Evolutionary conservation across 1,140 invertebrate species (phyloP).

Genomic region (Cyphomyrmex costatus): DNA sequence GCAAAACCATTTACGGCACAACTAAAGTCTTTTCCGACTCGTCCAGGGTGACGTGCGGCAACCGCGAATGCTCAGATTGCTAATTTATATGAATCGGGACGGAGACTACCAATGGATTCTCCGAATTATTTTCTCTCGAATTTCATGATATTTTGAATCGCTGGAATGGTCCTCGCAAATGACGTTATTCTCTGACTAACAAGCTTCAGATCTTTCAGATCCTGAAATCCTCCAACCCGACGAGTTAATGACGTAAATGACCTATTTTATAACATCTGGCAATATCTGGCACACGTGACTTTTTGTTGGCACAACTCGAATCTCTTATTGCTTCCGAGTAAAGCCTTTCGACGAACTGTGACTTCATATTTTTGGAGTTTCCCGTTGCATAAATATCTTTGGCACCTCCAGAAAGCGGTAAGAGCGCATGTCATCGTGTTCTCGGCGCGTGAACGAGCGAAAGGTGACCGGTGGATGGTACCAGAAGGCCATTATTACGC

Average conservation of each 20-base stretch:
- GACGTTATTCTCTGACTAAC: constrained; percentile 3
- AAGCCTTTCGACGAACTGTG: background rate
- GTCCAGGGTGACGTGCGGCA: background rate
- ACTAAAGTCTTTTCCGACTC: background rate
- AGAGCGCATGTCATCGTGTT: background rate
- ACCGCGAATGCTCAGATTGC: constrained; percentile 26
- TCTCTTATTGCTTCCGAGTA: background rate
- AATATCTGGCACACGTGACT: background rate
- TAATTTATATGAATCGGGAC: constrained; percentile 39
- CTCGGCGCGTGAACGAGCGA: constrained; percentile 28
- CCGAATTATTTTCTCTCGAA: background rate
- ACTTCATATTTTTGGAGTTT: constrained; percentile 20
- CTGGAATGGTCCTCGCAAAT: background rate
- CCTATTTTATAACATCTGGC: constrained; percentile 3
- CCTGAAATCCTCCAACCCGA: constrained; percentile 6
- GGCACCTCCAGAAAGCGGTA: background rate
- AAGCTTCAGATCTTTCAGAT: background rate
- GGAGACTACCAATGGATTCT: background rate
- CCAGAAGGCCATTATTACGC: constrained; percentile 78
- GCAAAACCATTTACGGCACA: background rate
- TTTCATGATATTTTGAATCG: background rate
- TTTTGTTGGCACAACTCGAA: constrained; percentile 1
- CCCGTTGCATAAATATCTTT: constrained; percentile 18
- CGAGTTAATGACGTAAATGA: constrained; percentile 47
- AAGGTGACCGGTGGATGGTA: constrained; percentile 75